Conservation (phyloP, 2,888 invertebrate species). For the Dryobotodes eremita region DNA sequence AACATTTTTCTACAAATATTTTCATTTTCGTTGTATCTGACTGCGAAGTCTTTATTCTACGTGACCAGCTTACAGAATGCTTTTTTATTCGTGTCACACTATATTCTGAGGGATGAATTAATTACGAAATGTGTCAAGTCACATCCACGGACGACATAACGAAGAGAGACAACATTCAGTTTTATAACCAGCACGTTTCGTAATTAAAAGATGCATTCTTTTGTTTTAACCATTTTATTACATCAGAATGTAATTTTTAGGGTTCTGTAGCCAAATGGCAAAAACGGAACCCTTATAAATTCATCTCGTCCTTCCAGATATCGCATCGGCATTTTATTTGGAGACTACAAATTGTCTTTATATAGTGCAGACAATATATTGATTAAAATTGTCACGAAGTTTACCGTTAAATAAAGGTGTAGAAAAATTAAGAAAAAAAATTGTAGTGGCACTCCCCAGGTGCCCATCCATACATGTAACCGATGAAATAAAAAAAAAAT, state of each 20-base stretch:
- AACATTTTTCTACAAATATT: conserved; percentile 22
- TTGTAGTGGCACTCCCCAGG: not conserved
- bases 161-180: conserved; percentile 40
- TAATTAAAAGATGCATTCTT: conserved; percentile 32
- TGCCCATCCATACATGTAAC: no score
- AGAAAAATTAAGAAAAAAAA: not conserved
- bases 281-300: not conserved
- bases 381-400: not conserved
- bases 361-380: no score
- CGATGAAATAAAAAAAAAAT: not conserved
- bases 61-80: conserved; percentile 51
- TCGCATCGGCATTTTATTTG: not conserved
- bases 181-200: conserved; percentile 37
- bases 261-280: not conserved
- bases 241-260: not conserved
- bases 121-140: conserved; percentile 54
- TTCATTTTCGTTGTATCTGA: conserved; percentile 47
- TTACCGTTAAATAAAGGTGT: not conserved
- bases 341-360: not conserved
- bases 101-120: conserved; percentile 47
- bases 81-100: conserved; percentile 49
- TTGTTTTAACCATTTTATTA: conserved; percentile 7
- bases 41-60: conserved; percentile 41
- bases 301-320: not conserved
- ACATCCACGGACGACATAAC: conserved; percentile 38